phyloP scores from a whole-genome alignment of 2,797 vertebrate species.

The Epinephelus awoara region DNA sequence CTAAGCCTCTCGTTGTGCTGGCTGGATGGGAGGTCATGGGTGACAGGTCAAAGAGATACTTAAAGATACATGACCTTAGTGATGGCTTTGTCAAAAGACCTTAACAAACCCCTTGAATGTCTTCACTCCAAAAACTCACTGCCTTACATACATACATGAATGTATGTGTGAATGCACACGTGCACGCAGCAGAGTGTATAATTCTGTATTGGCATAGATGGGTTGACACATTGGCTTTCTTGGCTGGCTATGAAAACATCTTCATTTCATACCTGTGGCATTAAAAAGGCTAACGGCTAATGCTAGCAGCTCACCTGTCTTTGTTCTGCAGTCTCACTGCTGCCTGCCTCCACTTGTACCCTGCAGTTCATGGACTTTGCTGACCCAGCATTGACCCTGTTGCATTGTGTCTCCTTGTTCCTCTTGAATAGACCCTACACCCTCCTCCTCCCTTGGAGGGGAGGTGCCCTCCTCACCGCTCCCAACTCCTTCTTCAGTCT shows the following conservation, averaged over 20 bases:
- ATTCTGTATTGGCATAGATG: neutral
- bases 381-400: slow-evolving; percentile 91
- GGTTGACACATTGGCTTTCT: neutral
- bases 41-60: slow-evolving; percentile 78
- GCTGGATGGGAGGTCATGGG: slow-evolving; percentile 68
- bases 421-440: slow-evolving; percentile 78
- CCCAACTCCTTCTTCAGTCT: slow-evolving; percentile 82
- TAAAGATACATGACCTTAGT: slow-evolving; percentile 68
- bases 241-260: neutral
- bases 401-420: slow-evolving; percentile 81
- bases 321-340: slow-evolving; percentile 18
- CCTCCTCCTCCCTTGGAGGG: slow-evolving; percentile 84
- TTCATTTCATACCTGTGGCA: slow-evolving; percentile 34
- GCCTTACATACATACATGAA: slow-evolving; percentile 3
- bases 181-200: neutral
- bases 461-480: slow-evolving; percentile 82
- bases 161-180: neutral
- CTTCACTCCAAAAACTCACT: slow-evolving; percentile 41
- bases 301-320: slow-evolving; percentile 61
- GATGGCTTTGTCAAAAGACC: slow-evolving; percentile 57
- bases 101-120: slow-evolving; percentile 53
- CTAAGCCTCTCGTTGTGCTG: slow-evolving; percentile 46
- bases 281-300: slow-evolving; percentile 27
- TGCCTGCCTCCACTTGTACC: slow-evolving; percentile 74
- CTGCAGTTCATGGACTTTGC: slow-evolving; percentile 89